Base-by-base conservation (phyloP, 2,113 vertebrate species). In the Pungitius pungitius region DNA sequence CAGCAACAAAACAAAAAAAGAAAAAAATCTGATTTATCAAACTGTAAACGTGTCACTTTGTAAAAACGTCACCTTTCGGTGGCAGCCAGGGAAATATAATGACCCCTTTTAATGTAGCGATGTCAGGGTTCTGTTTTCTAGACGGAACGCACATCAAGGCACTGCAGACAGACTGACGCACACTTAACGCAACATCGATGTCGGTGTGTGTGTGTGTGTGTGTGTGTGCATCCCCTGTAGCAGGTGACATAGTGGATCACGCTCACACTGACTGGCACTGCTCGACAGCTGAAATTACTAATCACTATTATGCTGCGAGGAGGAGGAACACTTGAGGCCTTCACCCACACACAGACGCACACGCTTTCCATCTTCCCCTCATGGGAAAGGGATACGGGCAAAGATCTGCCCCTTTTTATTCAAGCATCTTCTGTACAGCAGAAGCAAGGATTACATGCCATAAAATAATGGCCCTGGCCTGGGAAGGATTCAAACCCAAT, bases 31-130 rank as follows among this genome's bases (percentile, higher is more conserved):
- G 92, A 94, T 93, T 93, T 93, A 94, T 94, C 91, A 93, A 92
- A 94, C 92, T 91, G 91, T 93, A 94, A 94, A 94, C 92, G 90
- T 94, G 92, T 94, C 93, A 95, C 93, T 94, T 93, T 92, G 90
- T 93, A 90, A 94, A 93, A 94, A 93, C 57, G 92, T 93, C 92
- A 92, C 85, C 90, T 91, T 90, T 86, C 81, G 58, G 78, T 88
- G 91, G 92, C 90, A 91, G 91, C 77, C 70, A 45, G 87, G 88
- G 91, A 91, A 93, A 93, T 91, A 91, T 93, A 93, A 94, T 92
- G 93, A 93, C 93, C 93, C 82, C 69, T 86, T 94, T 93, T 94
- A 94, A 94, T 93, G 92, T 88, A 90, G 88, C 85, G 69, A 64
- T 93, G 93, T 93, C 92, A 93, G 85, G 87, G 85, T 66, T 82